A percentile compares a stretch with the other conserved stretches of the same genome.
These are phyloP conservation scores for Hemiscyllium ocellatum DNA, from an alignment of 2,113 vertebrate genomes.

Conservation along the genomic window DNA sequence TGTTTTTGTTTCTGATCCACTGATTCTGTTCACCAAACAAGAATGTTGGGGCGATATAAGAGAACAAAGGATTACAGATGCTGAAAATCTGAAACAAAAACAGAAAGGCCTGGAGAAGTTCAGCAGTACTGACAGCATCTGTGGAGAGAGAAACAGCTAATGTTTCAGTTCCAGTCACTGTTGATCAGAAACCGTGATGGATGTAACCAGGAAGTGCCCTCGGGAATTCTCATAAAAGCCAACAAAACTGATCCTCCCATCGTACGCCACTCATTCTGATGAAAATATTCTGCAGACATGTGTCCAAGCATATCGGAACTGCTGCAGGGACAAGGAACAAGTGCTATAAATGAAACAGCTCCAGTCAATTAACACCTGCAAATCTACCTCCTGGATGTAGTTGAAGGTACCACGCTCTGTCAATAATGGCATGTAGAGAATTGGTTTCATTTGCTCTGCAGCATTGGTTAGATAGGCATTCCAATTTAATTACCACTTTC, in stretches of 20 bases:
- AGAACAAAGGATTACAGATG: too few species aligned
- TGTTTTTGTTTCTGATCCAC: too few species aligned
- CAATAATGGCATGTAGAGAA: not conserved
- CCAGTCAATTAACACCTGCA: not conserved
- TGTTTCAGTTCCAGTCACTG: too few species aligned
- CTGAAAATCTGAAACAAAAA: too few species aligned
- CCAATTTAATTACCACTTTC: not conserved
- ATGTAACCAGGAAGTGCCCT: not conserved
- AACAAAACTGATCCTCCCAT: not conserved
- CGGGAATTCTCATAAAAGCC: not conserved
- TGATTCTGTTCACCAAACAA: too few species aligned
- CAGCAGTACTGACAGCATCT: too few species aligned
- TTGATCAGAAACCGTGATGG: not conserved
- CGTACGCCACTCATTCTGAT: not conserved
- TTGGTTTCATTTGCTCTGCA: not conserved
- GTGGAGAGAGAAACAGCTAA: too few species aligned
- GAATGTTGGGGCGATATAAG: too few species aligned
- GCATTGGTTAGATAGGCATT: not conserved
- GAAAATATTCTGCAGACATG: not conserved
- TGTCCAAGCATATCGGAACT: not conserved
- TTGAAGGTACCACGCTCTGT: not conserved
- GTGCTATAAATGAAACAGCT: not conserved
- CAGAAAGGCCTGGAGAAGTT: too few species aligned
- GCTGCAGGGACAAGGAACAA: not conserved
- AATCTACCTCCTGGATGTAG: not conserved